Percentiles rank a stretch among this genome's conserved stretches.
Evolutionary conservation across 2,113 vertebrate species (phyloP).

Genomic region (Varanus komodoensis): DNA sequence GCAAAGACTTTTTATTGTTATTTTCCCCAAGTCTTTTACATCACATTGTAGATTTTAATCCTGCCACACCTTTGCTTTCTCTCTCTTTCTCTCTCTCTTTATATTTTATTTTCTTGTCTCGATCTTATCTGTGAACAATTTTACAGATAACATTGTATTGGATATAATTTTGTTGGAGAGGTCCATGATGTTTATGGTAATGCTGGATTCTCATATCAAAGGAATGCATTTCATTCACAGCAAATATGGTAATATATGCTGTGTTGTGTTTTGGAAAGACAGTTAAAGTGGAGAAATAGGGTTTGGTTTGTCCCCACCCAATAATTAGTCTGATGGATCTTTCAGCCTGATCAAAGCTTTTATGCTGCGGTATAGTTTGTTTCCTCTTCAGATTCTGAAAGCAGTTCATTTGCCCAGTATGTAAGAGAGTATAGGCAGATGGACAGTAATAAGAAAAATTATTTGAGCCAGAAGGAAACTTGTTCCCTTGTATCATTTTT

Average conservation of each 20-base stretch:
- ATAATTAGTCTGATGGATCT: not conserved
- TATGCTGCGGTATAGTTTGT: not conserved
- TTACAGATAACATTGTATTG: not conserved
- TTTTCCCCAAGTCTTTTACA: not conserved
- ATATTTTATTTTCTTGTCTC: not conserved
- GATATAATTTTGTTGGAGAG: not conserved
- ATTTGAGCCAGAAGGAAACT: not conserved
- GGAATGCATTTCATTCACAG: not conserved
- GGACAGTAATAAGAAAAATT: not conserved
- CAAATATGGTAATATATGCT: not conserved
- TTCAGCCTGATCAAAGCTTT: fast-evolving
- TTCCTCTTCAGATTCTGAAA: not conserved
- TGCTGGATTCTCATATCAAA: slow-evolving; percentile 2
- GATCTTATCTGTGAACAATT: not conserved
- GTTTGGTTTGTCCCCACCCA: not conserved
- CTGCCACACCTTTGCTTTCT: not conserved
- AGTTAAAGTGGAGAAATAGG: not conserved
- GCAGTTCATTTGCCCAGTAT: slow-evolving; percentile 14
- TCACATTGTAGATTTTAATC: not conserved
- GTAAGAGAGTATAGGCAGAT: not conserved
- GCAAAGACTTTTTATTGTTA: not conserved
- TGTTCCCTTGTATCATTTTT: not conserved
- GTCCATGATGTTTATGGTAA: slow-evolving; percentile 5
- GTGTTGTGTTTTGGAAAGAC: not conserved
- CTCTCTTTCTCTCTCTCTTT: not conserved